These are phyloP conservation scores for Conops quadrifasciatus DNA, from an alignment of 2,888 invertebrate genomes.

Conservation along the genomic window DNA sequence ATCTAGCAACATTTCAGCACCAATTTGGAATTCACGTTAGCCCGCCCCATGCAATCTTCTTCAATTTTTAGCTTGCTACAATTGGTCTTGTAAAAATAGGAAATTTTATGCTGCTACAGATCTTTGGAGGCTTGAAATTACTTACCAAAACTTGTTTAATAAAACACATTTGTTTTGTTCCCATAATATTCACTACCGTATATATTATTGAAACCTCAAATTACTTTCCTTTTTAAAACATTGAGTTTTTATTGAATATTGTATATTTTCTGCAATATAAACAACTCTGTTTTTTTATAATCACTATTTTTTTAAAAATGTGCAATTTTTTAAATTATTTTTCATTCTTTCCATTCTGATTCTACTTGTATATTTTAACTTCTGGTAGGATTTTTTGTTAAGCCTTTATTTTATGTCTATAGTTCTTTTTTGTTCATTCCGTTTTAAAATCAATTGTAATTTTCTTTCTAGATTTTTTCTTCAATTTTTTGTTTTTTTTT, in stretches of 20 bases:
- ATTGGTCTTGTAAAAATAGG: too few relatives aligned
- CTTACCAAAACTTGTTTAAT: neutral
- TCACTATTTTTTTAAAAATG: conserved; percentile 42
- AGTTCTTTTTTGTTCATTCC: conserved; percentile 46
- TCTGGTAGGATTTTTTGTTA: conserved; percentile 37
- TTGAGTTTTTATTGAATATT: conserved; percentile 15
- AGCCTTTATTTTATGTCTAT: conserved; percentile 47
- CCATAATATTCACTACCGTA: conserved; percentile 23
- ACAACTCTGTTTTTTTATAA: conserved; percentile 35
- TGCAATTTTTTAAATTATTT: conserved; percentile 44
- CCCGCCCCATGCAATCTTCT: too few relatives aligned
- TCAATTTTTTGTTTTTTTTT: conserved; percentile 47
- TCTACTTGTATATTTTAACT: conserved; percentile 41
- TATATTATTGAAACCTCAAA: neutral
- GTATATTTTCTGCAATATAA: conserved; percentile 29
- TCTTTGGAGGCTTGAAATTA: too few relatives aligned
- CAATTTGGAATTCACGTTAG: too few relatives aligned
- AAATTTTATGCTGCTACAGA: too few relatives aligned
- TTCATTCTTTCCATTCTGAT: conserved; percentile 41
- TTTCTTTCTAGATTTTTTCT: conserved; percentile 45
- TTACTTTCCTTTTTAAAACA: conserved; percentile 13
- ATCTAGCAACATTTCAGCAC: too few relatives aligned
- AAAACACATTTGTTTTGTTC: conserved; percentile 20
- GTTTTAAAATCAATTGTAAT: conserved; percentile 43
- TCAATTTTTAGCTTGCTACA: too few relatives aligned